phyloP scores from a whole-genome alignment of 1,140 invertebrate species.

The Diorhabda sublineata region DNA sequence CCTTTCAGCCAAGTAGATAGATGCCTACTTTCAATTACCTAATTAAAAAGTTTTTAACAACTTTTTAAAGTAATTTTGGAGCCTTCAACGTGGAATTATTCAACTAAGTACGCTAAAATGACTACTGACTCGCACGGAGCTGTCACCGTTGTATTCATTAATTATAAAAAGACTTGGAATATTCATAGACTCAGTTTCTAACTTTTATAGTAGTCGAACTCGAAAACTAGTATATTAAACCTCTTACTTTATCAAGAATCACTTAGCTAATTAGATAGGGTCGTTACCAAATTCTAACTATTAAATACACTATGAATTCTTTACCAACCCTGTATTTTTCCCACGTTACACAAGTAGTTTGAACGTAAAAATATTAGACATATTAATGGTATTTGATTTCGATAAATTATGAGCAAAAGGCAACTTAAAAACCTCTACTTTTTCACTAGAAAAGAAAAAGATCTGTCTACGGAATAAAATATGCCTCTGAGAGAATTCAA shows the following conservation, averaged over 20 bases:
- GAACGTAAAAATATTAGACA: too few species aligned
- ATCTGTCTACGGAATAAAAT: conserved; percentile 4
- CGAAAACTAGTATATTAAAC: too few species aligned
- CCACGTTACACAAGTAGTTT: too few species aligned
- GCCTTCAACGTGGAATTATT: conserved; percentile 22
- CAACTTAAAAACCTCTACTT: not conserved
- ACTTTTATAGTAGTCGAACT: not conserved
- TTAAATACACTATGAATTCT: too few species aligned
- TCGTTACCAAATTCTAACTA: too few species aligned
- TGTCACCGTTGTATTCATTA: conserved; percentile 12
- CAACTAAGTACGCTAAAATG: conserved; percentile 16
- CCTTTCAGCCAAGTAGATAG: conserved; percentile 14
- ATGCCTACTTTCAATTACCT: conserved; percentile 22
- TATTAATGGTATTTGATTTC: not conserved
- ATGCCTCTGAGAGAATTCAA: conserved; percentile 4
- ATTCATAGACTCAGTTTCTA: conserved; percentile 12
- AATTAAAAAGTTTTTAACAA: conserved; percentile 30
- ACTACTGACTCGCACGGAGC: conserved; percentile 9
- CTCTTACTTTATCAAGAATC: too few species aligned
- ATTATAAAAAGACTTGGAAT: conserved; percentile 8
- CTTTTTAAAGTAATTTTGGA: conserved; percentile 23
- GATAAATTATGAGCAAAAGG: not conserved
- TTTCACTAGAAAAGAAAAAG: conserved; percentile 4
- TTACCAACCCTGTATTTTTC: too few species aligned
- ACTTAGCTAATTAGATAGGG: too few species aligned